Evolutionary conservation across 2,113 vertebrate species (phyloP).

Genomic region (Ivindomyrus marchei): DNA sequence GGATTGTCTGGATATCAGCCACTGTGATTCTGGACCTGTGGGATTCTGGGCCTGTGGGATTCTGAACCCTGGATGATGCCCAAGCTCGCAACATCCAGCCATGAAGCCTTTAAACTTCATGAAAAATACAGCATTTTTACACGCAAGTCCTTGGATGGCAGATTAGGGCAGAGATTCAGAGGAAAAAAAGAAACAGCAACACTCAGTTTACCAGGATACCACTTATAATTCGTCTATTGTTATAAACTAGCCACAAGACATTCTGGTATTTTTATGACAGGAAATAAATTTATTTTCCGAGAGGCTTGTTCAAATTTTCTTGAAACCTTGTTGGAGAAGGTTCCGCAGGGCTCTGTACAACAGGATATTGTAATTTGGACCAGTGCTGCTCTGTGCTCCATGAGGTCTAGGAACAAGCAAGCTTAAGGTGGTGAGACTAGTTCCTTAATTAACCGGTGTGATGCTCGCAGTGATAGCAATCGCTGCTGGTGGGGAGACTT

Average conservation of each 20-base stretch:
- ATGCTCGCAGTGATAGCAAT: not conserved
- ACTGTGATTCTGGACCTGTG: conserved; percentile 23
- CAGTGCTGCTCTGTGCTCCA: not conserved
- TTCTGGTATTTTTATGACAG: not conserved
- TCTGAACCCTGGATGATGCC: not conserved
- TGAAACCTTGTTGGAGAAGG: not conserved
- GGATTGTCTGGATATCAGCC: not conserved
- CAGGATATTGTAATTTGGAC: not conserved
- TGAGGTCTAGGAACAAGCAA: not conserved
- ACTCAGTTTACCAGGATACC: not conserved
- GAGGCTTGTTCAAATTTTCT: not conserved
- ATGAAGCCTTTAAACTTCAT: not conserved
- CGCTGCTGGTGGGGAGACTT: not conserved
- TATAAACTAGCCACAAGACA: not conserved
- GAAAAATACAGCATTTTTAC: not conserved
- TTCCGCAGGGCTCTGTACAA: not conserved
- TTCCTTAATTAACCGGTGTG: not conserved
- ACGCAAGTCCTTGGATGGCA: not conserved
- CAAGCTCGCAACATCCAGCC: not conserved
- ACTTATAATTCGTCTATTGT: not conserved
- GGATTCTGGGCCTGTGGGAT: conserved; percentile 27
- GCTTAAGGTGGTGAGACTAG: not conserved
- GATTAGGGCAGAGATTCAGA: not conserved
- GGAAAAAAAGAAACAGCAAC: not conserved
- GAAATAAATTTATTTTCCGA: not conserved